Conservation (phyloP, 2,797 vertebrate species). For the Hapalemur alaotrensis region DNA sequence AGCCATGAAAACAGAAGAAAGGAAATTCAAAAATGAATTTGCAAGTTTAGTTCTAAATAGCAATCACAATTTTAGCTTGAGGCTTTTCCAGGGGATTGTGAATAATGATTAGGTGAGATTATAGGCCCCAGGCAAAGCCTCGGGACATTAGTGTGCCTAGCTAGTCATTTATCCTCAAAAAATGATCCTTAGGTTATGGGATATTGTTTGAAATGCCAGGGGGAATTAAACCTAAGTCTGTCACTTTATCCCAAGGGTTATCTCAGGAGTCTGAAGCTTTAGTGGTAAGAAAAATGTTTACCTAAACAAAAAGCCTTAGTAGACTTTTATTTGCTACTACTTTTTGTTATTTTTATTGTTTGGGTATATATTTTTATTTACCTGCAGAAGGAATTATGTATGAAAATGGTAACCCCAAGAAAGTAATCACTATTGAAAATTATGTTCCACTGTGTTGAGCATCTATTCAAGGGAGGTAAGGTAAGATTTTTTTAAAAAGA, state of each 20-base stretch:
- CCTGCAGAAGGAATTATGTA: neutral
- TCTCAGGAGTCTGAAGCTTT: conserved; percentile 36
- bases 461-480: neutral
- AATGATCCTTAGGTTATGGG: neutral
- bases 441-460: neutral
- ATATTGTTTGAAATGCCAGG: neutral
- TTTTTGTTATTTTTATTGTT: conserved; percentile 40
- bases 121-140: conserved; percentile 31
- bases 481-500: neutral
- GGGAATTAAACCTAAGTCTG: conserved; percentile 15
- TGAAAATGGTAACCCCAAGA: conserved; percentile 39
- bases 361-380: conserved; percentile 28
- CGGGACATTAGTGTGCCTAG: neutral
- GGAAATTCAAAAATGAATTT: conserved; percentile 16
- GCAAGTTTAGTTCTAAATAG: conserved; percentile 38
- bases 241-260: conserved; percentile 13
- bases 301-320: neutral
- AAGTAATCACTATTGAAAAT: conserved; percentile 38
- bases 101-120: conserved; percentile 50
- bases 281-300: conserved; percentile 21
- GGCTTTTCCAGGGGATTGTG: conserved; percentile 9
- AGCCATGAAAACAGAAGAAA: conserved; percentile 33
- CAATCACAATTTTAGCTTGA: conserved; percentile 41
- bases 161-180: conserved; percentile 33
- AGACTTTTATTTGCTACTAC: conserved; percentile 7